phyloP scores from a whole-genome alignment of 1,140 invertebrate genomes.

The Matsumurasca onukii region DNA sequence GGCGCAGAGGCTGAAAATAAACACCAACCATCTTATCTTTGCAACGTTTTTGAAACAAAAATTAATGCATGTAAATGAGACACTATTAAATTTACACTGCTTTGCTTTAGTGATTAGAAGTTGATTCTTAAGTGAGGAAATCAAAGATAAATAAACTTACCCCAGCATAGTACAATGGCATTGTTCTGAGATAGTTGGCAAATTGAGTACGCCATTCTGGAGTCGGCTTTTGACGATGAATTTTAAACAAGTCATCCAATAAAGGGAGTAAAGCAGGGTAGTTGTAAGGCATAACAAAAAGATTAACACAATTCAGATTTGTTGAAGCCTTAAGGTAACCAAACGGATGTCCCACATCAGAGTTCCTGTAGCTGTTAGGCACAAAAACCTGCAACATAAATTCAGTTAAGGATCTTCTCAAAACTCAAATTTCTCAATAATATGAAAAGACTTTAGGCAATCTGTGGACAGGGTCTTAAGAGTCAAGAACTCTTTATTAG shows the following conservation, averaged over 20 bases:
- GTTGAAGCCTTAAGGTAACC: constrained; percentile 98
- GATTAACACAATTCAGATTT: constrained; percentile 90
- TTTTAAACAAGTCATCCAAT: constrained; percentile 88
- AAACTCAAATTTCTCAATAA: too few relatives aligned
- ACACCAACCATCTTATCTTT: constrained; percentile 14
- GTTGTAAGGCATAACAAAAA: constrained; percentile 99
- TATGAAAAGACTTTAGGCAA: too few relatives aligned
- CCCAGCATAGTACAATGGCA: constrained; percentile 94
- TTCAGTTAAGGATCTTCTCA: too few relatives aligned
- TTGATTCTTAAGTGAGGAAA: too few relatives aligned
- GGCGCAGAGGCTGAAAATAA: constrained; percentile 72
- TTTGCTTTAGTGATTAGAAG: too few relatives aligned
- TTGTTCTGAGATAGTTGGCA: constrained; percentile 89
- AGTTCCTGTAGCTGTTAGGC: constrained; percentile 83
- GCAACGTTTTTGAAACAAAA: constrained; percentile 18
- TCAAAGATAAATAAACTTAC: constrained; percentile 55
- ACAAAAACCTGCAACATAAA: constrained; percentile 76
- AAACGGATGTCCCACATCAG: constrained; percentile 90
- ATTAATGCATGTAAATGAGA: constrained; percentile 18
- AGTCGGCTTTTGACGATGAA: constrained; percentile 87
- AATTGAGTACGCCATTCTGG: constrained; percentile 89
- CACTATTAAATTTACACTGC: too few relatives aligned
- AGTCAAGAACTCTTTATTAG: too few relatives aligned
- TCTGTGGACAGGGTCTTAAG: too few relatives aligned
- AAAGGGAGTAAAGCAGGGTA: constrained; percentile 93